A percentile compares a stretch with the other conserved stretches of the same genome.
phyloP scores from a whole-genome alignment of 2,797 vertebrate genomes.

The Trichosurus vulpecula region DNA sequence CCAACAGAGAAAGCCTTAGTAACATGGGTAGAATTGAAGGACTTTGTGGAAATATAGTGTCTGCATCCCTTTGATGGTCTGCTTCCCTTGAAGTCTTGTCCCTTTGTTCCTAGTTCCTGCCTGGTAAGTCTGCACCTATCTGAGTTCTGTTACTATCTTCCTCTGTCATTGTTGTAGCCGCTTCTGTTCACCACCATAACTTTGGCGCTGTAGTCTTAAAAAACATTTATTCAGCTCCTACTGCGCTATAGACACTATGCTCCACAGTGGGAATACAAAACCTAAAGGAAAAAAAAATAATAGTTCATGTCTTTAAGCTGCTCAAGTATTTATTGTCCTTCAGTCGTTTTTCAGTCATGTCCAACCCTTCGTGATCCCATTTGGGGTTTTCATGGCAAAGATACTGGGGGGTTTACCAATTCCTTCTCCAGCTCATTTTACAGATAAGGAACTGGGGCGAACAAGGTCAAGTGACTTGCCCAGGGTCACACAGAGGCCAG shows the following conservation, averaged over 20 bases:
- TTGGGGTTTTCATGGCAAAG: not conserved
- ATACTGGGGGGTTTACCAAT: not conserved
- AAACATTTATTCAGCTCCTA: not conserved
- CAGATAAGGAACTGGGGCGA: not conserved
- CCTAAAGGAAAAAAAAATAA: not conserved
- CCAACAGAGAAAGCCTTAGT: not conserved
- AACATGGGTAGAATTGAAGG: not conserved
- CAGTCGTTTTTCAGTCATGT: not conserved
- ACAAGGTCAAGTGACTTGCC: not conserved
- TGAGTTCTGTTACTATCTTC: not conserved
- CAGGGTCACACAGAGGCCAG: not conserved
- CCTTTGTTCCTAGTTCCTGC: not conserved
- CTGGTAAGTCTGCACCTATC: not conserved
- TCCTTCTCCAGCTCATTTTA: not conserved
- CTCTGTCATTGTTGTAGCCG: not conserved
- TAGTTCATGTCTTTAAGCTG: not conserved
- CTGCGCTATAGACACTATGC: not conserved
- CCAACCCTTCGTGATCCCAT: not conserved
- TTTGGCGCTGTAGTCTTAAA: not conserved
- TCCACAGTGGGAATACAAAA: not conserved
- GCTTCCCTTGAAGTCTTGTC: not conserved
- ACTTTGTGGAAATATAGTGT: not conserved
- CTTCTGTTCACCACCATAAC: not conserved
- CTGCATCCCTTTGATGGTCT: not conserved
- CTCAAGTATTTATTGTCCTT: not conserved